Evolutionary conservation across 2,888 invertebrate species (phyloP), one percentile per base, ranked within the genome.

Genomic region (Habroteleia sp.): DNA sequence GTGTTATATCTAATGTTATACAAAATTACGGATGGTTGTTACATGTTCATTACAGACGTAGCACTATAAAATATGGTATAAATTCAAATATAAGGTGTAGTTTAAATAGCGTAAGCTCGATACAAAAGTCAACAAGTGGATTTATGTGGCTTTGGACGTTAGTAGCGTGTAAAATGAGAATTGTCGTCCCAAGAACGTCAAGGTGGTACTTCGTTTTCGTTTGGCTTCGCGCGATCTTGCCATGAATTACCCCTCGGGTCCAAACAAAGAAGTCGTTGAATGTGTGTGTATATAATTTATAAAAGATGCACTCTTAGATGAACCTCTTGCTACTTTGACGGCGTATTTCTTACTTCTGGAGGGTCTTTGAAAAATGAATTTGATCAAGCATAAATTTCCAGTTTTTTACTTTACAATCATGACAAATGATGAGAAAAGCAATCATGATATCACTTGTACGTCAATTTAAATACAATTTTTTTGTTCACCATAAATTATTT

Each of bases 1-100:
- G 14, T 31, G 50, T 52, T 44, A 16, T 35, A 10, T 65, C 27
- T 65, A 54, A 54, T 65, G 37, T 50, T 50, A 31, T 25, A 52
- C 35, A 52, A 69, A 69, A 69, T 69, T 58, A 44, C 60, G 14
- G n/a, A 52, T 44, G 42, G 48, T 50, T 48, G 69, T 69, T 69
- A 69, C 60, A 60, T 69, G 69, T 69, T 69, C 60, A 69, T 69
- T 69, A 69, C 44, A 8, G n/a, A 11, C 10, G 23, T 17, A 20
- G 68, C 33, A 10, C 27, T 29, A 23, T 69, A 69, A 69, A 56
- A 52, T 60, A 60, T 37, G 17, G 69, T 29, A 52, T 35, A 44
- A 60, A 69, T 69, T 52, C 58, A 23, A 50, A 52, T 56, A 46
- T 56, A 52, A 52, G 20, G 58, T 37, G 35, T 35, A 39, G 7